Conservation (phyloP, 2,888 invertebrate genomes). For the Caenorhabditis wallacei region DNA sequence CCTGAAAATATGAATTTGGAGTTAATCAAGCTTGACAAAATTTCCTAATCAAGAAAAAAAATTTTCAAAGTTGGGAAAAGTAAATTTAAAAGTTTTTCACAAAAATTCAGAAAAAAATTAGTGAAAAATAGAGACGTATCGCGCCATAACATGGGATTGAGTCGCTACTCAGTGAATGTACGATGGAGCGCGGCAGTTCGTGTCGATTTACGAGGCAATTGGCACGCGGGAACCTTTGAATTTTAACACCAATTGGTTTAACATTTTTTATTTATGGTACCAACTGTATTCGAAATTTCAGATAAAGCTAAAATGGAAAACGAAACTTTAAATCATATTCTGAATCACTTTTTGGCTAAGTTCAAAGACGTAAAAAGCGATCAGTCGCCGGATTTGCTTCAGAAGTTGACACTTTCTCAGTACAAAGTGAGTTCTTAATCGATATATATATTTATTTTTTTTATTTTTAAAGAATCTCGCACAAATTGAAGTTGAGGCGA, state of each 20-base stretch:
- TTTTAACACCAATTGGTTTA: conserved; percentile 8
- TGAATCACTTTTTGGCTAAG: conserved; percentile 27
- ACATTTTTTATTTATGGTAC: not conserved
- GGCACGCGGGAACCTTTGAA: conserved; percentile 48
- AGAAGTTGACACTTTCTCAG: conserved; percentile 49
- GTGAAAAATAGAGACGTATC: conserved; percentile 16
- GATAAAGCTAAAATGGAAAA: conserved; percentile 17
- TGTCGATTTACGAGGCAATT: conserved; percentile 46
- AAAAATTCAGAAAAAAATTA: conserved; percentile 26
- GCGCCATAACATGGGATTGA: not conserved
- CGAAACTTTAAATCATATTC: conserved; percentile 7
- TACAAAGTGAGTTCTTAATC: conserved; percentile 40
- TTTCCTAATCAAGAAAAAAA: not conserved
- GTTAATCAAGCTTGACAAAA: not conserved
- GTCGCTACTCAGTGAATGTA: conserved; percentile 46
- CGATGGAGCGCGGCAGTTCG: conserved; percentile 44
- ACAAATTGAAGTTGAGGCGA: conserved; percentile 27
- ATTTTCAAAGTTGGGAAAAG: conserved; percentile 19
- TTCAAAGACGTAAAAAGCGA: conserved; percentile 29
- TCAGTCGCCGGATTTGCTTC: conserved; percentile 36
- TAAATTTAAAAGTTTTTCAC: not conserved
- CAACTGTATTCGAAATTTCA: not conserved
- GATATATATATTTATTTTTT: not conserved
- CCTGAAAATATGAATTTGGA: too few relatives aligned
- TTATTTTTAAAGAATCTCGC: conserved; percentile 49